A percentile compares a stretch with the other conserved stretches of the same genome.
Evolutionary conservation across 2,113 vertebrate genomes (phyloP).

Genomic region (Lophura nycthemera): DNA sequence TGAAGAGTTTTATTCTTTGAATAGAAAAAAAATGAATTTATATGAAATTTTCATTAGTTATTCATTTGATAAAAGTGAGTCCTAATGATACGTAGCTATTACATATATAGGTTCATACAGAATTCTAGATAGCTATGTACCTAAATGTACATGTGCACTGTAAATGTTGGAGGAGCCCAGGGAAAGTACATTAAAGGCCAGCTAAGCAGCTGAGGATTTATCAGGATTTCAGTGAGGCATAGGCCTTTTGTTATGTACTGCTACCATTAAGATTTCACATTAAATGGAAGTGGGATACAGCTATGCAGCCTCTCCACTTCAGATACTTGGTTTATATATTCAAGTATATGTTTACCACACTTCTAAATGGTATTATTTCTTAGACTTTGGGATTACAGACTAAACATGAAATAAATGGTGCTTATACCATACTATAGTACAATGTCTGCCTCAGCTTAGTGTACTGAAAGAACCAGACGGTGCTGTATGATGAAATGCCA

Average conservation of each 20-base stretch:
- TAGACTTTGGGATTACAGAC: not conserved
- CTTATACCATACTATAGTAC: not conserved
- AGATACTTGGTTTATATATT: not conserved
- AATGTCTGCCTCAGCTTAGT: not conserved
- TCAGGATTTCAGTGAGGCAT: not conserved
- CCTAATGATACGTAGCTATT: fast-evolving
- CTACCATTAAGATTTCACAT: not conserved
- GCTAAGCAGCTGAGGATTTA: not conserved
- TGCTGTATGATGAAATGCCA: not conserved
- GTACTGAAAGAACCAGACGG: not conserved
- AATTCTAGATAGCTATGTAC: not conserved
- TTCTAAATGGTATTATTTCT: not conserved
- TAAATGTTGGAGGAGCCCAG: not conserved
- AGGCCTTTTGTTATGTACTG: not conserved
- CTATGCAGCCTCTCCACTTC: not conserved
- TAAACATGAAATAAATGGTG: not conserved
- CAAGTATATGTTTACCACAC: not conserved
- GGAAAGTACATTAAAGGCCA: not conserved
- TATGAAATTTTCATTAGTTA: not conserved
- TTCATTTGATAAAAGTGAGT: not conserved
- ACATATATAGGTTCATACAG: not conserved
- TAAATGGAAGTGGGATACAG: not conserved
- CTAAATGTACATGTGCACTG: not conserved
- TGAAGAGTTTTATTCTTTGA: not conserved
- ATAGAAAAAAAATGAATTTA: not conserved